Conservation (phyloP, 2,113 vertebrate genomes). For the Tamias sibiricus region DNA sequence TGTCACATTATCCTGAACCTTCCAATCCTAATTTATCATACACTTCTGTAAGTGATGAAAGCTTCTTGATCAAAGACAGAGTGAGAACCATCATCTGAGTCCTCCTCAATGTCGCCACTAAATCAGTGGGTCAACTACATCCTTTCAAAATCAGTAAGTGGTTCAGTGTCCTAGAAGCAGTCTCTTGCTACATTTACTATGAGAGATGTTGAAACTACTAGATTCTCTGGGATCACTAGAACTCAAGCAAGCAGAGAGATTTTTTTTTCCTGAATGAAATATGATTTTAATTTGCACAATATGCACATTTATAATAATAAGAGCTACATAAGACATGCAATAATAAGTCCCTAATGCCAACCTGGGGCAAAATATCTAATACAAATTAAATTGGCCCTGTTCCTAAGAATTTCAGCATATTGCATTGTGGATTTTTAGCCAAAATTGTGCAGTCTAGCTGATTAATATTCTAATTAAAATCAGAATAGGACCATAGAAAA, state of each 20-base stretch:
- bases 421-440: conserved; percentile 65
- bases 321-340: conserved; percentile 40
- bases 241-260: background rate
- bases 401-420: conserved; percentile 75
- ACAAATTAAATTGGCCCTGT: conserved; percentile 76
- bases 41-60: background rate
- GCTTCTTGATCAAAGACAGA: background rate
- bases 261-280: conserved; percentile 69
- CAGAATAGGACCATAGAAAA: conserved; percentile 60
- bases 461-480: conserved; percentile 81
- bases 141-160: background rate
- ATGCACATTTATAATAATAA: conserved; percentile 77
- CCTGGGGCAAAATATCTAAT: conserved; percentile 78
- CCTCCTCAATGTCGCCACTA: background rate
- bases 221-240: background rate
- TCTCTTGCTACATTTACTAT: background rate
- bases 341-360: conserved; percentile 72
- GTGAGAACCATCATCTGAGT: background rate
- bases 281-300: conserved; percentile 72
- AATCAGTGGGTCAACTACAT: background rate
- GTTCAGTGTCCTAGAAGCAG: background rate
- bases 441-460: conserved; percentile 60
- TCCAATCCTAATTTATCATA: background rate
- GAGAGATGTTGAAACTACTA: background rate
- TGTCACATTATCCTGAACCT: background rate